Percentiles rank a stretch among this genome's conserved stretches.
phyloP scores from a whole-genome alignment of 2,113 vertebrate species.

The Candoia aspera region DNA sequence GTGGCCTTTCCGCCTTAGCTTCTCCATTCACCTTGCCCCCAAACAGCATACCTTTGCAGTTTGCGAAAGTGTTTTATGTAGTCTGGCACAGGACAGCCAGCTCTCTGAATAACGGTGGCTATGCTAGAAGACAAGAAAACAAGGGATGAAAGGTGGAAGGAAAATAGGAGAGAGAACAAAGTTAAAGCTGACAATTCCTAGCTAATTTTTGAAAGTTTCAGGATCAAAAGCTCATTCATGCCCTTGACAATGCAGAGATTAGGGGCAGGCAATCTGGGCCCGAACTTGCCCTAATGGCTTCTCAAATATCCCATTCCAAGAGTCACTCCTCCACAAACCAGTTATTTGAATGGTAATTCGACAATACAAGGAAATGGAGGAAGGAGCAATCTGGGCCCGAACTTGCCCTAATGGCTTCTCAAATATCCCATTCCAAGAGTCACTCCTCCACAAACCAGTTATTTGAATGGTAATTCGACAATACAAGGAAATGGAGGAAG shows the following conservation, averaged over 20 bases:
- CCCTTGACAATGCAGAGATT: not conserved
- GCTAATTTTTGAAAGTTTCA: not conserved
- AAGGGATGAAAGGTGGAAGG: not conserved
- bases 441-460: not conserved
- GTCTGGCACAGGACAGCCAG: constrained; percentile 94
- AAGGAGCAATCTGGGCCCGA: not conserved
- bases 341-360: no score
- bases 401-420: not conserved
- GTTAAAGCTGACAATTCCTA: not conserved
- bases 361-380: no score
- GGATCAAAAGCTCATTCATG: not conserved
- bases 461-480: no score
- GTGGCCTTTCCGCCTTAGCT: not conserved
- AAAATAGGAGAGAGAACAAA: not conserved
- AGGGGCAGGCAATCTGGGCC: not conserved
- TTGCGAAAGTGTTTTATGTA: constrained; percentile 92
- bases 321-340: not conserved
- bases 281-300: not conserved
- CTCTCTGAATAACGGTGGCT: constrained; percentile 90
- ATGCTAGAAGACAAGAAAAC: constrained; percentile 74
- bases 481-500: not conserved
- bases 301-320: not conserved
- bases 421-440: not conserved
- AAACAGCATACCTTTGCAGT: constrained; percentile 79
- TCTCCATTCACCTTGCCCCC: not conserved